Evolutionary conservation across 2,113 vertebrate species (phyloP), one percentile per base, ranked within the genome.

Genomic region (Xenopus laevis): DNA sequence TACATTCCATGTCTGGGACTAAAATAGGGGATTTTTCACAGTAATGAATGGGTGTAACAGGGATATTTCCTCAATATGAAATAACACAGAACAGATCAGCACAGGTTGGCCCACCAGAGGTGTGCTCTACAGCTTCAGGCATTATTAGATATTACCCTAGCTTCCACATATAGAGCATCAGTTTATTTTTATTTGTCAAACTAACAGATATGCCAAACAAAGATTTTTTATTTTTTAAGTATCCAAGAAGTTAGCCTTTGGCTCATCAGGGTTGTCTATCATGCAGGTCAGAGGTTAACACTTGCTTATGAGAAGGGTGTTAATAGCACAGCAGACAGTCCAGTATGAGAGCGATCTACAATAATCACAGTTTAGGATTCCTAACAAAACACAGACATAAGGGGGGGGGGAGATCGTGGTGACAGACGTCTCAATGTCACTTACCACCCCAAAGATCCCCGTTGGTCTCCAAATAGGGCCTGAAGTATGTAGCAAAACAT

Each of bases 301-400:
- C 53, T 65, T 61, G 47, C 20, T 45, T 65, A 50, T 65, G 71
- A 73, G 65, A 73, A 73, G 71, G 62, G 53, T 57, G 65, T 73
- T 65, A 73, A 65, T 64, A 47, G 40, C 58, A 65, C 63, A 47
- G 52, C 55, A 47, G 65, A 59, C 64, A 47, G 50, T 74, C 50
- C 13, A 66, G 71, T 64, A 27, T 30, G 71, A 74, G 46, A 59
- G 71, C 52, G 50, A 33, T 20, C 11, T n/a, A 66, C 53, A 66
- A 66, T 74, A 58, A 63, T 59, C 63, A 66, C 63, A 66, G 71
- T 74, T 74, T 74, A 66, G 59, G 63, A 59, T 74, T 74, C 62
- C 62, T 73, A 73, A 73, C 62, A 73, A 73, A 73, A 74, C 58
- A 63, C 63, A 59, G 63, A 40, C 64, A 53, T 59, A 53, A 40